These are phyloP conservation scores for Dendrolimus houi DNA, from an alignment of 2,888 invertebrate species.

Conservation along the genomic window DNA sequence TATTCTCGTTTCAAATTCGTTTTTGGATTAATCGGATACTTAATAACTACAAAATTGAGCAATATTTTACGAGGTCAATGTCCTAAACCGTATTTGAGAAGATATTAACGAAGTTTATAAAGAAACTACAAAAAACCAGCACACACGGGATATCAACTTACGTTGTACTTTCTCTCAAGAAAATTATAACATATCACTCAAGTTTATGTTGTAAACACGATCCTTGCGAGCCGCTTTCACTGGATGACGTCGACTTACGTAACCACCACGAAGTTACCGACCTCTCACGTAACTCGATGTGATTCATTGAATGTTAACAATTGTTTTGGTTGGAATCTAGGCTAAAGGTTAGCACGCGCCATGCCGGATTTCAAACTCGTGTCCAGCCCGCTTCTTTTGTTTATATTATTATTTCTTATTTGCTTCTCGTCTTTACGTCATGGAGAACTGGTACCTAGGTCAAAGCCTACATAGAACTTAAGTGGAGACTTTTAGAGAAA, in stretches of 20 bases:
- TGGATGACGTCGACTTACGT: not conserved
- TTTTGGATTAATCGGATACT: too few relatives aligned
- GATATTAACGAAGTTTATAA: not conserved
- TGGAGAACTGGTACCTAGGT: not conserved
- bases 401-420: not conserved
- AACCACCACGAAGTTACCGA: not conserved
- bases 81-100: too few relatives aligned
- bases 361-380: not conserved
- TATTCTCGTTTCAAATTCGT: too few relatives aligned
- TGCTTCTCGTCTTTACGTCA: not conserved
- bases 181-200: not conserved
- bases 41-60: too few relatives aligned
- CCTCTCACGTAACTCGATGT: not conserved
- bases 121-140: not conserved
- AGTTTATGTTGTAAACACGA: not conserved
- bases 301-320: not conserved
- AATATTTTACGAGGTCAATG: too few relatives aligned
- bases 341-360: not conserved
- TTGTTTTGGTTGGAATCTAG: not conserved
- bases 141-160: not conserved
- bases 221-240: not conserved
- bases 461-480: not conserved
- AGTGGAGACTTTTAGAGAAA: too few relatives aligned
- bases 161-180: not conserved
- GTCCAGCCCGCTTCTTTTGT: not conserved